Conservation (phyloP, 2,113 vertebrate species). For the Chrysemys picta region DNA sequence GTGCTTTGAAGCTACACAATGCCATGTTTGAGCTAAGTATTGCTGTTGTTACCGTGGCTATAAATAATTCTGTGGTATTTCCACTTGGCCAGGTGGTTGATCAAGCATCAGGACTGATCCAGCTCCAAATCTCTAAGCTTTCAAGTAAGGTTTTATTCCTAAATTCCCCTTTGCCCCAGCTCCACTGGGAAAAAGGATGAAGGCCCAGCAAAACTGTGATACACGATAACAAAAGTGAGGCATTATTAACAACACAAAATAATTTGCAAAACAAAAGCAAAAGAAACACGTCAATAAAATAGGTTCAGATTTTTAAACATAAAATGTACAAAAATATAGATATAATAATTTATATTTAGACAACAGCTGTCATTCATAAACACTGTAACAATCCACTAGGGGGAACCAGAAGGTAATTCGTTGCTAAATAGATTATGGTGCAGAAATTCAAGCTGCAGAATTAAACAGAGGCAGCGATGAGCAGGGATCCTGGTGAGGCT, state of each 20-base stretch:
- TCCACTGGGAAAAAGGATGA: background rate
- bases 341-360: background rate
- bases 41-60: background rate
- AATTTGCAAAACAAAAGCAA: background rate
- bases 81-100: background rate
- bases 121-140: background rate
- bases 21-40: background rate
- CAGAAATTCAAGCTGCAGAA: background rate
- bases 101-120: background rate
- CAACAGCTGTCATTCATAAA: background rate
- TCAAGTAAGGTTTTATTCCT: background rate
- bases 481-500: accelerated
- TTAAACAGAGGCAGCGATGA: background rate
- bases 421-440: background rate
- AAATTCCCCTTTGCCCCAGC: background rate
- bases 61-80: background rate
- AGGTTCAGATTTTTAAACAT: background rate
- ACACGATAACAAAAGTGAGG: background rate
- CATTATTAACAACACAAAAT: background rate
- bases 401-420: background rate
- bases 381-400: background rate
- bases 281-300: background rate
- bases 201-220: background rate
- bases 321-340: slow-evolving; percentile 31
- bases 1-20: background rate